Percentiles rank a stretch among this genome's conserved stretches.
Conservation (phyloP, 2,797 vertebrate genomes). For the Scarus forsteni region DNA sequence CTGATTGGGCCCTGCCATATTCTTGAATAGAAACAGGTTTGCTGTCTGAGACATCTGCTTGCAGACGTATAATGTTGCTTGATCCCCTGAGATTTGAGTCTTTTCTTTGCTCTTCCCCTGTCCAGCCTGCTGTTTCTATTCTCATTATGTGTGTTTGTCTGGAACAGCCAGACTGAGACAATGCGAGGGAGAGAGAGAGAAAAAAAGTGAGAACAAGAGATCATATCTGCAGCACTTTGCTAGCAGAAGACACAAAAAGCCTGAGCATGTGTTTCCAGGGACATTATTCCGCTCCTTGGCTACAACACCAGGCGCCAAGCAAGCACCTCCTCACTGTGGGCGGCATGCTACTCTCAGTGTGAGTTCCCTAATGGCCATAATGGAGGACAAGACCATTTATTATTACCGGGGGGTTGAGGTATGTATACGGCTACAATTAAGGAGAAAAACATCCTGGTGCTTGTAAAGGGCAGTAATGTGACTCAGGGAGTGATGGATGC, state of each 20-base stretch:
- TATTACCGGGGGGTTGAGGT: constrained; percentile 69
- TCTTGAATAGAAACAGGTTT: constrained; percentile 23
- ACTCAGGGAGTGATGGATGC: constrained; percentile 83
- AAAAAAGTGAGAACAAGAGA: neutral
- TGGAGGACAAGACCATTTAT: constrained; percentile 85
- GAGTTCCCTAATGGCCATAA: constrained; percentile 83
- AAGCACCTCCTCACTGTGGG: constrained; percentile 72
- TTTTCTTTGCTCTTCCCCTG: constrained; percentile 34
- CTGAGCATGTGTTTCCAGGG: constrained; percentile 64
- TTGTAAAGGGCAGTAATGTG: constrained; percentile 85
- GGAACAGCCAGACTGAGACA: constrained; percentile 9
- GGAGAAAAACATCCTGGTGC: constrained; percentile 81
- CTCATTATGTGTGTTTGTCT: constrained; percentile 29
- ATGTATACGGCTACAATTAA: constrained; percentile 85
- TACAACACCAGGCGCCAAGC: constrained; percentile 62
- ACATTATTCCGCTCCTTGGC: constrained; percentile 66
- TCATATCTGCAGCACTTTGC: constrained; percentile 7
- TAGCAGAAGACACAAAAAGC: constrained; percentile 48
- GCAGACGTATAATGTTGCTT: constrained; percentile 56
- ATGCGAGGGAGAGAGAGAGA: constrained; percentile 19
- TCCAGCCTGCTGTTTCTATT: constrained; percentile 42
- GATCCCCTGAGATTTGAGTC: constrained; percentile 36
- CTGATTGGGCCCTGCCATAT: constrained; percentile 6
- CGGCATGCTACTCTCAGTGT: constrained; percentile 74
- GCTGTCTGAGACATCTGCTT: constrained; percentile 63